Evolutionary conservation across 2,797 vertebrate genomes (phyloP).

Genomic region (Lycodopsis pacificus): DNA sequence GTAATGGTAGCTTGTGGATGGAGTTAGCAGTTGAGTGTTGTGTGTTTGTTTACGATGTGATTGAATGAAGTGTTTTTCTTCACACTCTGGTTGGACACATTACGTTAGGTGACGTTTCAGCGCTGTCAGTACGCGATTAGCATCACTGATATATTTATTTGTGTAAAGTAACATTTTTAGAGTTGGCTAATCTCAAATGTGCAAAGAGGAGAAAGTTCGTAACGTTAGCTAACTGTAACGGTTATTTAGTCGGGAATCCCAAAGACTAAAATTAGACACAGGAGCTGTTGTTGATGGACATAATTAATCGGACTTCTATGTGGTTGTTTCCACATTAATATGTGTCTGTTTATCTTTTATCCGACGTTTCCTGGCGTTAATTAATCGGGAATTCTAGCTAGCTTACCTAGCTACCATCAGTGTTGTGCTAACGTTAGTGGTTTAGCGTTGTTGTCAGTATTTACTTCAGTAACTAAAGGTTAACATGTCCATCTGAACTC

Average conservation of each 20-base stretch:
- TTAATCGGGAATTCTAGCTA: background rate
- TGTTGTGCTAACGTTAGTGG: background rate
- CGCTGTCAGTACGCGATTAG: background rate
- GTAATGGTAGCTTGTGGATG: accelerated
- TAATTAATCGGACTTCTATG: background rate
- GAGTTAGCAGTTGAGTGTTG: background rate
- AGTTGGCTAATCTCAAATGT: background rate
- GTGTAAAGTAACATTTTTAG: background rate
- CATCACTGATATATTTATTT: accelerated
- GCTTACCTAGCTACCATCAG: background rate
- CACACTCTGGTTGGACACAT: background rate
- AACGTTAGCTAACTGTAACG: background rate
- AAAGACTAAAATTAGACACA: too few species aligned
- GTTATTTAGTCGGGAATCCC: background rate
- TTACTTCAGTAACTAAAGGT: too few species aligned
- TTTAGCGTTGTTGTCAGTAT: slow-evolving; percentile 5
- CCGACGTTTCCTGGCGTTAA: background rate
- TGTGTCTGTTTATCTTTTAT: background rate
- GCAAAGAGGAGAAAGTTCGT: slow-evolving; percentile 17
- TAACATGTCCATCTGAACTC: background rate
- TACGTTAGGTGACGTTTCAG: background rate
- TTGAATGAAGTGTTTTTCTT: background rate
- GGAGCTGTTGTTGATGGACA: background rate
- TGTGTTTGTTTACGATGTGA: background rate
- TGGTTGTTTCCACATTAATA: background rate